These are phyloP conservation scores for Calliphora vicina DNA, from an alignment of 1,140 invertebrate genomes.

Conservation along the genomic window DNA sequence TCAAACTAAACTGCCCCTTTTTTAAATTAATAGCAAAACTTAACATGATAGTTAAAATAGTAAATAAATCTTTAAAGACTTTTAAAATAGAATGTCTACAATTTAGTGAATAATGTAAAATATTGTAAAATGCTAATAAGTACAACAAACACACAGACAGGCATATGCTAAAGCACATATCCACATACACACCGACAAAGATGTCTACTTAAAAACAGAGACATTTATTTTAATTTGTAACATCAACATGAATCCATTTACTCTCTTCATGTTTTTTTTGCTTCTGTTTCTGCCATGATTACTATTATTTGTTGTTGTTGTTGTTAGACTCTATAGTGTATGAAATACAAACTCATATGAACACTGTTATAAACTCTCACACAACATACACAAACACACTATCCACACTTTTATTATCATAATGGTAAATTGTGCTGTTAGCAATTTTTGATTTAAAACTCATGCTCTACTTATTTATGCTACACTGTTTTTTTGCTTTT, in stretches of 20 bases:
- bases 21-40: too few species aligned
- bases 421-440: slow-evolving; percentile 33
- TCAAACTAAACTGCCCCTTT: too few species aligned
- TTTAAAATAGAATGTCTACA: too few species aligned
- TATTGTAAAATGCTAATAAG: neutral
- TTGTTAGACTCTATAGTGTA: too few species aligned
- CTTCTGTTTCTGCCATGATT: too few species aligned
- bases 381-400: too few species aligned
- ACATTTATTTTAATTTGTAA: slow-evolving; percentile 33
- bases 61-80: too few species aligned
- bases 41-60: too few species aligned
- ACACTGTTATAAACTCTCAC: too few species aligned
- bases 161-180: neutral
- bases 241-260: slow-evolving; percentile 32
- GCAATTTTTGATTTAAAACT: slow-evolving; percentile 32
- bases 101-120: neutral
- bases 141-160: neutral
- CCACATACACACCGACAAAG: neutral
- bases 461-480: slow-evolving; percentile 26
- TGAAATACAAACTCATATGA: too few species aligned
- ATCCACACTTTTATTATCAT: slow-evolving; percentile 20
- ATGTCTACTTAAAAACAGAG: neutral
- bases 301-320: too few species aligned
- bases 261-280: neutral
- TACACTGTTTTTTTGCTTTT: neutral